These are phyloP conservation scores for Drosophila sordidapex DNA, from an alignment of 2,888 invertebrate species.

Conservation along the genomic window DNA sequence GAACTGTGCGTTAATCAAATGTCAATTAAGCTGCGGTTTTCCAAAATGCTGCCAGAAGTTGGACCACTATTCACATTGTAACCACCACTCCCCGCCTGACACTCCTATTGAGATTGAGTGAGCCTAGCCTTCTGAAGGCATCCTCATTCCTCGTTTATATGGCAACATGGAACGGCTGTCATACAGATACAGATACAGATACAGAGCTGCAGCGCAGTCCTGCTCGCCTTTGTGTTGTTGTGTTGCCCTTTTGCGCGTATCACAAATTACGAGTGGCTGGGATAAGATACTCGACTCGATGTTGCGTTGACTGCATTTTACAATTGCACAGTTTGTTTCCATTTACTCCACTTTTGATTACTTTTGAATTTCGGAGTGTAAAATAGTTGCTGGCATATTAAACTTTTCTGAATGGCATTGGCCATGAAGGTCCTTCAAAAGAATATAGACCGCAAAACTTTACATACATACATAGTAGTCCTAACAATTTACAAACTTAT, in stretches of 20 bases:
- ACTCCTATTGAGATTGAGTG: not conserved
- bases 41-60: slow-evolving; percentile 43
- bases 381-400: slow-evolving; percentile 16
- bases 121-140: slow-evolving; percentile 11
- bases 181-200: not conserved
- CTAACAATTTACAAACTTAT: not conserved
- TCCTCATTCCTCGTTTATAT: slow-evolving; percentile 36
- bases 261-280: slow-evolving; percentile 34
- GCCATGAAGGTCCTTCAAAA: not conserved
- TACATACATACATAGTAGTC: not conserved
- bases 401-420: slow-evolving; percentile 4
- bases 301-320: slow-evolving; percentile 8
- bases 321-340: slow-evolving; percentile 30
- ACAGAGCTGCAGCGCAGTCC: slow-evolving; percentile 4
- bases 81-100: not conserved
- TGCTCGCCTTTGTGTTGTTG: slow-evolving; percentile 12
- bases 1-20: slow-evolving; percentile 69
- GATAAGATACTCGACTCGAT: slow-evolving; percentile 23
- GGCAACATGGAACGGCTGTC: slow-evolving; percentile 14
- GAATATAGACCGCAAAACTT: not conserved
- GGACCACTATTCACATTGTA: not conserved
- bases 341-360: slow-evolving; percentile 26
- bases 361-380: slow-evolving; percentile 17
- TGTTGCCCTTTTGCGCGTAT: slow-evolving; percentile 32
- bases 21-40: slow-evolving; percentile 70